These are phyloP conservation scores for Amblyornis subalaris DNA, from an alignment of 2,113 vertebrate genomes.

Conservation along the genomic window DNA sequence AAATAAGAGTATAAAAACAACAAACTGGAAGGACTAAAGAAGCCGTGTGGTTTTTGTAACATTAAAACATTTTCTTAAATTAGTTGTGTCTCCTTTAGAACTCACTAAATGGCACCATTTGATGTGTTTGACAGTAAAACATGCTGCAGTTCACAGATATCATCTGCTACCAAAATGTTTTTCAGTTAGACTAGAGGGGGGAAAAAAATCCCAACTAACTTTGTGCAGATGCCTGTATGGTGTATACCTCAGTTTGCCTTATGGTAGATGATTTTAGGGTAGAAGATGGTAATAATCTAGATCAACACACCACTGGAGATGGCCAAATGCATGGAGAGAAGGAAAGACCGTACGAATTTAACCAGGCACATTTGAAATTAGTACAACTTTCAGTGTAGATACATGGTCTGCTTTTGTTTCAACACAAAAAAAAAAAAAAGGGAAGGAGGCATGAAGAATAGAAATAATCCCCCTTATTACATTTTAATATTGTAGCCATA, in stretches of 20 bases:
- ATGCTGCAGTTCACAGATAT: constrained; percentile 39
- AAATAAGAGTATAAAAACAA: background rate
- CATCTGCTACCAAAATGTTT: constrained; percentile 16
- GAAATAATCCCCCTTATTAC: background rate
- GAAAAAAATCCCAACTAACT: background rate
- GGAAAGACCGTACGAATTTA: background rate
- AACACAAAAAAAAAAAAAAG: background rate
- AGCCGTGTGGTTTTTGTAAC: background rate
- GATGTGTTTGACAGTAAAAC: constrained; percentile 40
- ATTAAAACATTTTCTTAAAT: constrained; percentile 22
- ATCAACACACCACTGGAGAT: background rate
- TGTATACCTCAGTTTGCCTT: background rate
- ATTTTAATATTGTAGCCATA: background rate
- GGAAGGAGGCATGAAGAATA: background rate
- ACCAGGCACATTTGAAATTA: background rate
- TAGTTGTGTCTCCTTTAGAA: background rate
- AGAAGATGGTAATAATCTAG: background rate
- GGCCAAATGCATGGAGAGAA: background rate
- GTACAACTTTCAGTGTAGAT: background rate
- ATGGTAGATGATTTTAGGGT: background rate
- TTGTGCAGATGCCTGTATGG: background rate
- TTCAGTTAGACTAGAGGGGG: background rate
- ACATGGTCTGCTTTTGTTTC: background rate
- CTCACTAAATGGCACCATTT: constrained; percentile 14
- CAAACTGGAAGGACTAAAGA: background rate